Conservation (phyloP, 2,888 invertebrate genomes). For the Dinocampus coccinellae region DNA sequence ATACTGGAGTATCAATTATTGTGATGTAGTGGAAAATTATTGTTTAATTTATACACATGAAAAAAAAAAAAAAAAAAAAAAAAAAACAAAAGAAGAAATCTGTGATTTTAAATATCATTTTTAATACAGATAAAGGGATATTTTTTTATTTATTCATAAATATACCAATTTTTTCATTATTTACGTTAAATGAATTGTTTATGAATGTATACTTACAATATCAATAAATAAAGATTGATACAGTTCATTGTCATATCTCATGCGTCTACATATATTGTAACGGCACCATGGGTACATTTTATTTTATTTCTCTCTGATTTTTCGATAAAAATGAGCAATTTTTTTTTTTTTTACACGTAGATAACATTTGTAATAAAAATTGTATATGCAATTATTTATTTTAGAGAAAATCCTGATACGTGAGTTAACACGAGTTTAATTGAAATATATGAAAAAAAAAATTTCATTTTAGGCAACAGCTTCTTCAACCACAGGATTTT, state of each 20-base stretch:
- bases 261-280: not conserved
- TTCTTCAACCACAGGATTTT: conserved; percentile 60
- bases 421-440: not conserved
- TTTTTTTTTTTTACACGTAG: no score
- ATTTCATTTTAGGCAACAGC: conserved; percentile 61
- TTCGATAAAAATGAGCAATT: no score
- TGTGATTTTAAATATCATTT: not conserved
- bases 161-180: not conserved
- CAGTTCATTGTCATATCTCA: not conserved
- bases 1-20: not conserved
- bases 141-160: not conserved
- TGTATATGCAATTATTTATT: not conserved
- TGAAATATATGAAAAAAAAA: not conserved
- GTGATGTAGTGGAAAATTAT: not conserved
- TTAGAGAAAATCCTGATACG: not conserved
- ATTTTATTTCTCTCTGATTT: not conserved
- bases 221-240: not conserved
- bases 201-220: not conserved
- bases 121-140: not conserved
- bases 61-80: not conserved
- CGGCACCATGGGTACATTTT: not conserved
- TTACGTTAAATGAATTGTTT: not conserved
- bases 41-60: not conserved
- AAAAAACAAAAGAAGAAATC: not conserved
- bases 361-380: not conserved